These are phyloP conservation scores for Adelosebastes latens DNA, from an alignment of 2,797 vertebrate species.

Conservation along the genomic window DNA sequence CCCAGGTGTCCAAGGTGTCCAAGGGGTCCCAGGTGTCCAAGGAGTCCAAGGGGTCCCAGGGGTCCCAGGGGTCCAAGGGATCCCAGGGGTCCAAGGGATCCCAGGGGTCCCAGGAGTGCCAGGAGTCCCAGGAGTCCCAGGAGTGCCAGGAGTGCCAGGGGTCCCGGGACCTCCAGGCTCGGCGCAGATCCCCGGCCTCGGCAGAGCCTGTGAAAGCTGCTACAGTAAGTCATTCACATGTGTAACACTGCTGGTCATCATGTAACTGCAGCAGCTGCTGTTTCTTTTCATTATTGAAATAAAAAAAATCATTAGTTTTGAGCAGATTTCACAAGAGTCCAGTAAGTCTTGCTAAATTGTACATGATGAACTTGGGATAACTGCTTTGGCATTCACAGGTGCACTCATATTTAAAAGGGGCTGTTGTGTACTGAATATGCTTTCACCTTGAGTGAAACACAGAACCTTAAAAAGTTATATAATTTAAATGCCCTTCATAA, in stretches of 20 bases:
- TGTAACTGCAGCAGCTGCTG: neutral
- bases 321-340: neutral
- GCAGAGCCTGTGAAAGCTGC: slow-evolving; percentile 97
- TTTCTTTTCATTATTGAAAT: neutral
- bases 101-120: accelerated
- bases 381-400: neutral
- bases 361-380: neutral
- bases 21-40: accelerated
- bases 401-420: neutral
- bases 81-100: accelerated
- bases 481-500: neutral
- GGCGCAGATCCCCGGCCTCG: slow-evolving; percentile 84
- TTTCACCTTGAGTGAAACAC: neutral
- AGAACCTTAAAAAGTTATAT: neutral
- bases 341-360: neutral
- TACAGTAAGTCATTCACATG: slow-evolving; percentile 89
- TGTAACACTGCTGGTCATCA: neutral
- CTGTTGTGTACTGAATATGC: neutral
- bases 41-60: accelerated
- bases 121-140: neutral
- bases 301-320: neutral
- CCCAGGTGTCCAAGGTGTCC: accelerated
- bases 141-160: neutral
- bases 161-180: slow-evolving; percentile 31
- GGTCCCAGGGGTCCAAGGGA: accelerated